phyloP scores from a whole-genome alignment of 2,888 invertebrate species.

The Mycalesis mineus region DNA sequence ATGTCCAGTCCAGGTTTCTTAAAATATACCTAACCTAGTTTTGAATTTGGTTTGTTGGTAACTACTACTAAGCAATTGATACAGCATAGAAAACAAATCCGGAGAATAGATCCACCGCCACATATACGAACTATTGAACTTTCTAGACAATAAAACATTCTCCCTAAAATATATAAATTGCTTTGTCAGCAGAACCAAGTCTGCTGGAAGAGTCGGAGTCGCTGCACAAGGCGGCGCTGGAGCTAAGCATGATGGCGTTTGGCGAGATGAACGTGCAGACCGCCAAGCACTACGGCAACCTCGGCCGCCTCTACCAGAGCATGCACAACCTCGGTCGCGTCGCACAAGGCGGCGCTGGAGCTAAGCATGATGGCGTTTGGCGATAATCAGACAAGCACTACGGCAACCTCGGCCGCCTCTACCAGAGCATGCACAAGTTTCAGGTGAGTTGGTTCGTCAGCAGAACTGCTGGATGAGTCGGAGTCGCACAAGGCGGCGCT shows the following conservation, averaged over 20 bases:
- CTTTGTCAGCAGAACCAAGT: slow-evolving; percentile 63
- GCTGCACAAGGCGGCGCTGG: slow-evolving; percentile 89
- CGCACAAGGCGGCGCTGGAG: slow-evolving; percentile 90
- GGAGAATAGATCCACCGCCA: no score
- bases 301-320: slow-evolving; percentile 95
- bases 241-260: slow-evolving; percentile 88
- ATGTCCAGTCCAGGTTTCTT: no score
- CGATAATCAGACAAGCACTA: slow-evolving; percentile 98
- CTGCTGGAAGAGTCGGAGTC: slow-evolving; percentile 88
- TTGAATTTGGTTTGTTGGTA: no score
- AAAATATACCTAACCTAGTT: no score
- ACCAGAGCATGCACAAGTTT: slow-evolving; percentile 94
- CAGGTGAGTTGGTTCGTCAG: slow-evolving; percentile 66
- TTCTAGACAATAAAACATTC: no score
- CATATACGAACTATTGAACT: no score
- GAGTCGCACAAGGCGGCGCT: slow-evolving; percentile 91
- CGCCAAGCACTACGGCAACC: slow-evolving; percentile 96
- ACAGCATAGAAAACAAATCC: no score
- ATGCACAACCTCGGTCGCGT: slow-evolving; percentile 89
- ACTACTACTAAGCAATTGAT: no score
- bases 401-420: slow-evolving; percentile 94
- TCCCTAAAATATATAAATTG: slow-evolving; percentile 40
- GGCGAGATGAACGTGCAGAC: slow-evolving; percentile 97
- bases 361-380: slow-evolving; percentile 91
- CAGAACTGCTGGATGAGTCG: slow-evolving; percentile 85